These are phyloP conservation scores for Platyscapa corneri DNA, from an alignment of 1,140 invertebrate genomes.

Conservation along the genomic window DNA sequence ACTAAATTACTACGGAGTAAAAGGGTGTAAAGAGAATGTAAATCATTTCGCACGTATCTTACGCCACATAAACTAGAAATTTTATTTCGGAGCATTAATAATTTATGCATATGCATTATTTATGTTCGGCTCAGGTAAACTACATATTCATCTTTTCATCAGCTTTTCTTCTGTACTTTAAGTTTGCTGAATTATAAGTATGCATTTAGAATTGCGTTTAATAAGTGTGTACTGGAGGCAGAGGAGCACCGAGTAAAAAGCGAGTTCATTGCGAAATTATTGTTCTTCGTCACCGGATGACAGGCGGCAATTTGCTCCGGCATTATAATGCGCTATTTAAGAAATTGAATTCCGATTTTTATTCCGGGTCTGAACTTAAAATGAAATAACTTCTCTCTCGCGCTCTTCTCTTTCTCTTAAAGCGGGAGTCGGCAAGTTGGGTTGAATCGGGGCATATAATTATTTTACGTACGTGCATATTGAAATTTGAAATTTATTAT, in stretches of 20 bases:
- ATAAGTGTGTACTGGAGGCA: too few relatives aligned
- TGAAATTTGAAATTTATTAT: constrained; percentile 19
- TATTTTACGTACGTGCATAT: neutral
- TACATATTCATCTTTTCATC: neutral
- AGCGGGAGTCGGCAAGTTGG: neutral
- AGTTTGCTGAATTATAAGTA: too few relatives aligned
- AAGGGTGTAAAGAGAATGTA: neutral
- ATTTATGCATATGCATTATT: neutral
- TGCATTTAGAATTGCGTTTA: too few relatives aligned
- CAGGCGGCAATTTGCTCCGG: too few relatives aligned
- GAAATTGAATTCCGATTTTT: too few relatives aligned
- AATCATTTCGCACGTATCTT: neutral
- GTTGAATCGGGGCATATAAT: neutral
- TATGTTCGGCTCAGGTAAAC: neutral
- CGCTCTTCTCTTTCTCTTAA: neutral
- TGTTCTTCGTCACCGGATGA: too few relatives aligned
- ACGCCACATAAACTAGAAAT: neutral
- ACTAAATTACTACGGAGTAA: neutral
- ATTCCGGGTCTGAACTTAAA: too few relatives aligned
- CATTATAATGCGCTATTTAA: too few relatives aligned
- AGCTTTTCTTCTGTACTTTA: neutral
- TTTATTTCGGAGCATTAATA: neutral
- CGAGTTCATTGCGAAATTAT: too few relatives aligned
- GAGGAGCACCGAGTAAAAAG: too few relatives aligned
- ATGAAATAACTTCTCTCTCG: too few relatives aligned